Percentiles rank a stretch among this genome's conserved stretches.
Evolutionary conservation across 2,888 invertebrate genomes (phyloP).

Genomic region (Cloeon dipterum): DNA sequence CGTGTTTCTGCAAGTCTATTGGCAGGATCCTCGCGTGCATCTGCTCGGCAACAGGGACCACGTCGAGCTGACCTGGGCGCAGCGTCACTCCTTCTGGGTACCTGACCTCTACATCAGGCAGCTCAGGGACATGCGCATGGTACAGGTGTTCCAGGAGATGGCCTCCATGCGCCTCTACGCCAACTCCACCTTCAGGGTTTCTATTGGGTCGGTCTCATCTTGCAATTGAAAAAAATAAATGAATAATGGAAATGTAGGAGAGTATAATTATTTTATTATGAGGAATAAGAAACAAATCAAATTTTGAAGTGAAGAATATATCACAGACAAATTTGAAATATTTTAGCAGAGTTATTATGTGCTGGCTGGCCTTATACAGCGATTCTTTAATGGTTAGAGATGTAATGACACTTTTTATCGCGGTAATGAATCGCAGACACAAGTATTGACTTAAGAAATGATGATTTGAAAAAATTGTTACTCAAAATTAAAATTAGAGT

Average conservation of each 20-base stretch:
- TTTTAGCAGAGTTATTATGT: too few species aligned
- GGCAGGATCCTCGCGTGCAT: constrained; percentile 27
- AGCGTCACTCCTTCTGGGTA: constrained; percentile 23
- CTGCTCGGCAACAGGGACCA: constrained; percentile 18
- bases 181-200: constrained; percentile 36
- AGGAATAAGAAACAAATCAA: too few species aligned
- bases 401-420: too few species aligned
- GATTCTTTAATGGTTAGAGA: too few species aligned
- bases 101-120: constrained; percentile 39
- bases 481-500: too few species aligned
- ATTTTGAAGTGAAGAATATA: too few species aligned
- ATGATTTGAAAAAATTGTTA: constrained; percentile 3
- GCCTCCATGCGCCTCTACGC: constrained; percentile 32
- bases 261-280: too few species aligned
- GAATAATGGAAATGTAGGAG: too few species aligned
- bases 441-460: neutral
- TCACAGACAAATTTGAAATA: too few species aligned
- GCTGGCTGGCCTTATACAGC: too few species aligned
- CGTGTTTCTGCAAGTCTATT: constrained; percentile 38
- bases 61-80: constrained; percentile 15
- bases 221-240: too few species aligned
- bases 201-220: constrained; percentile 33
- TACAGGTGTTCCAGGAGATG: constrained; percentile 36
- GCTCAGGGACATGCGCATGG: constrained; percentile 33
- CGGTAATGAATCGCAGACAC: too few species aligned